phyloP scores from a whole-genome alignment of 2,113 vertebrate genomes.

The Alectura lathami region DNA sequence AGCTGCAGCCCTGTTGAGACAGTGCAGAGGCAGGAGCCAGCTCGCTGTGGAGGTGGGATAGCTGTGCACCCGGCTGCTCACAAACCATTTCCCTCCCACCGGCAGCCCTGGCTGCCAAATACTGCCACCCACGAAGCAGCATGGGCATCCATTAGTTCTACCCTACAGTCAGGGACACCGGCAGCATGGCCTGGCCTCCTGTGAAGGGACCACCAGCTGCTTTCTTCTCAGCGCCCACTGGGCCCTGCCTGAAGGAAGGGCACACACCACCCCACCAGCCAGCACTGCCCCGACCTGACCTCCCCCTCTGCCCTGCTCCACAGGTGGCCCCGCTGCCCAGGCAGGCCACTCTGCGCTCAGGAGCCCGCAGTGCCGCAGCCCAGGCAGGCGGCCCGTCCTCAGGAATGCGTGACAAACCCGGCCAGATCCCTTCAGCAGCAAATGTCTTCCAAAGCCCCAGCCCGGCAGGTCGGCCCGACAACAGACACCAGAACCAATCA shows the following conservation, averaged over 20 bases:
- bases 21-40: background rate
- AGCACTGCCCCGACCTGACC: no score
- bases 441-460: background rate
- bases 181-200: background rate
- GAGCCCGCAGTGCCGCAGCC: fast-evolving
- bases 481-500: background rate
- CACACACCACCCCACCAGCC: no score
- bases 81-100: background rate
- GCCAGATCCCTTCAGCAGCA: background rate
- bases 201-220: background rate
- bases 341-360: background rate
- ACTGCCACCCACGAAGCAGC: background rate
- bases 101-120: background rate
- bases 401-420: fast-evolving
- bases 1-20: fast-evolving
- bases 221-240: fast-evolving
- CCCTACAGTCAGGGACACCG: background rate
- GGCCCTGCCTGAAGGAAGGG: no score
- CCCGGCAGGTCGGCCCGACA: fast-evolving
- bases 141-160: background rate
- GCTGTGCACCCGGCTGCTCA: background rate
- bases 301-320: fast-evolving
- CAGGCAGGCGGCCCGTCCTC: fast-evolving
- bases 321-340: background rate
- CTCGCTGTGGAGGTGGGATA: background rate